Evolutionary conservation across 2,113 vertebrate species (phyloP).

Genomic region (Mirounga angustirostris): DNA sequence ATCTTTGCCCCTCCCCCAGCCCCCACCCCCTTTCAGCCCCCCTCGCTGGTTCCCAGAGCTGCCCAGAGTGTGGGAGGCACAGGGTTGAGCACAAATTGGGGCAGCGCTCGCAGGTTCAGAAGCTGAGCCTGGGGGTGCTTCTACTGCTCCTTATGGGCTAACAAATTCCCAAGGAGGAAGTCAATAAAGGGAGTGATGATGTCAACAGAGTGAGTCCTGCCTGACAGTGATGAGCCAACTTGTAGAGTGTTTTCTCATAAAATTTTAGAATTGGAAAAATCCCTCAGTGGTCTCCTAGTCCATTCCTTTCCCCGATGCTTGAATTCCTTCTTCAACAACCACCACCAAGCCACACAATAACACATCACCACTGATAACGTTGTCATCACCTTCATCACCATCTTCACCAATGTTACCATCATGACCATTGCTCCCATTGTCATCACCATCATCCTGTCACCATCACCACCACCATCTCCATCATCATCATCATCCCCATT

Average conservation of each 20-base stretch:
- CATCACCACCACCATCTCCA: not conserved
- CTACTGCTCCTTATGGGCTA: not conserved
- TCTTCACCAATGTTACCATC: too few species aligned
- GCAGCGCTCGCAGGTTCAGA: not conserved
- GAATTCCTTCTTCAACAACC: not conserved
- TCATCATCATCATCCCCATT: too few species aligned
- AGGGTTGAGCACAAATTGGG: not conserved
- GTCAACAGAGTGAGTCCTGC: not conserved
- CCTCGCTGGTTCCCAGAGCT: not conserved
- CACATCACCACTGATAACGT: not conserved
- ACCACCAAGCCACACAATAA: not conserved
- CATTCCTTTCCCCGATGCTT: not conserved
- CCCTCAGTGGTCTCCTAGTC: not conserved
- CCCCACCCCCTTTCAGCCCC: not conserved
- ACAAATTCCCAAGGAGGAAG: not conserved
- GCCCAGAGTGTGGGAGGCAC: not conserved
- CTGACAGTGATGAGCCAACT: not conserved
- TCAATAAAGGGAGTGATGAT: not conserved
- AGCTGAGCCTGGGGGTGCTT: not conserved
- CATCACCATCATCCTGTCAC: too few species aligned
- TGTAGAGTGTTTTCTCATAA: not conserved
- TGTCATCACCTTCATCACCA: not conserved
- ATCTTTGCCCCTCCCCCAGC: too few species aligned
- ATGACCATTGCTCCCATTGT: not conserved
- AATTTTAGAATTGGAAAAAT: not conserved